Conservation (phyloP, 2,797 vertebrate genomes). For the Epinephelus malabaricus region DNA sequence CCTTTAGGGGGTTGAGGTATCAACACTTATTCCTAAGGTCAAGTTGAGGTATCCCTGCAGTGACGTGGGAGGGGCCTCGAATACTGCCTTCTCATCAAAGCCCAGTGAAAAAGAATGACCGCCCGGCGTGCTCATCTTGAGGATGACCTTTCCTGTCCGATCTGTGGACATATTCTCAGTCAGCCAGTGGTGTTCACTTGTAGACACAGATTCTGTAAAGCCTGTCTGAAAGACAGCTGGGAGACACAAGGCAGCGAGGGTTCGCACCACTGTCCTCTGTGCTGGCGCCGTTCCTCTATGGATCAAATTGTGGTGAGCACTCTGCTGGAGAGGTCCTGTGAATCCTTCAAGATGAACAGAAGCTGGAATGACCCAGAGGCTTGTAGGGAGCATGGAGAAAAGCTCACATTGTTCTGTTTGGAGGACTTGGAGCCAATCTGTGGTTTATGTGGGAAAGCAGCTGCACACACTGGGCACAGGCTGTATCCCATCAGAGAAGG, state of each 20-base stretch:
- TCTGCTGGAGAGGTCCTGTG: constrained; percentile 80
- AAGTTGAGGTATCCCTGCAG: constrained; percentile 57
- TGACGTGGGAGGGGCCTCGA: constrained; percentile 73
- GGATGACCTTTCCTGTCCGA: constrained; percentile 90
- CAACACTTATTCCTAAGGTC: constrained; percentile 75
- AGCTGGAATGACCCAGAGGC: constrained; percentile 76
- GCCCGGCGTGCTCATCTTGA: constrained; percentile 62
- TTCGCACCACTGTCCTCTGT: constrained; percentile 87
- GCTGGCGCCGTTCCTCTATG: constrained; percentile 84
- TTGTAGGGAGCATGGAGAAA: constrained; percentile 84
- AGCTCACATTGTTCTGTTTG: constrained; percentile 85
- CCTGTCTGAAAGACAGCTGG: constrained; percentile 87
- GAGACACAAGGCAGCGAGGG: constrained; percentile 65
- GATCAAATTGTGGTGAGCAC: constrained; percentile 79
- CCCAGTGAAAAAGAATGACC: constrained; percentile 75
- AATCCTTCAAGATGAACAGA: constrained; percentile 75
- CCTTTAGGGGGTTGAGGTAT: constrained; percentile 70
- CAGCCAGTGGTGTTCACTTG: constrained; percentile 90
- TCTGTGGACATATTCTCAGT: constrained; percentile 90
- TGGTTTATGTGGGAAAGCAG: constrained; percentile 77
- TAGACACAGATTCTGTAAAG: constrained; percentile 91
- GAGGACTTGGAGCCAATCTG: constrained; percentile 86
- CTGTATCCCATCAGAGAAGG: constrained; percentile 85
- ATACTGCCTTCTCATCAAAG: constrained; percentile 56
- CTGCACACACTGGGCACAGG: constrained; percentile 81